These are phyloP conservation scores for Macrobrachium nipponense DNA, from an alignment of 1,140 invertebrate species.

Conservation along the genomic window DNA sequence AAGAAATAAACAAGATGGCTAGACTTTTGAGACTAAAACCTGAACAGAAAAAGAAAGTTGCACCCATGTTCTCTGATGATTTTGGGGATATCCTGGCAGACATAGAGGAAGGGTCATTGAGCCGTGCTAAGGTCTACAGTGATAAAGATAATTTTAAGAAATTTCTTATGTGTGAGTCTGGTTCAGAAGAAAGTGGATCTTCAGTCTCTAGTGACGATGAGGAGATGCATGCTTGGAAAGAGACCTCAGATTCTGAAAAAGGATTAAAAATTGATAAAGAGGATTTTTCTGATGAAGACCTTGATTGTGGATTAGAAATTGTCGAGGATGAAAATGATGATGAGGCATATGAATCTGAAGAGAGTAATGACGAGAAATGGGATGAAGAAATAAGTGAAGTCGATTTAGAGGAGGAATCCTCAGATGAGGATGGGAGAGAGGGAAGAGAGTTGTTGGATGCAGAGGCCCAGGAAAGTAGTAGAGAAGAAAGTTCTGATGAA, in stretches of 20 bases:
- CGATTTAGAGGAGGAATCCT: neutral
- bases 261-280: neutral
- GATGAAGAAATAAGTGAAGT: no score
- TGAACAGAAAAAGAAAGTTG: constrained; percentile 42
- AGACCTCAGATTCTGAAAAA: neutral
- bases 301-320: neutral
- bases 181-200: neutral
- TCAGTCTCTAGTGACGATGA: neutral
- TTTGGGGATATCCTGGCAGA: constrained; percentile 41
- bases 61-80: constrained; percentile 39
- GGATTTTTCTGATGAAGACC: neutral
- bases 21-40: constrained; percentile 13
- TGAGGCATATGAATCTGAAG: neutral
- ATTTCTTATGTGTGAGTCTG: no score
- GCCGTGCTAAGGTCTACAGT: constrained; percentile 11
- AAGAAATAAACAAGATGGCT: constrained; percentile 48
- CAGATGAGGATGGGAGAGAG: neutral
- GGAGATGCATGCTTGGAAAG: neutral
- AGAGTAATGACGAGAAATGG: neutral
- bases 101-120: constrained; percentile 35
- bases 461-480: neutral
- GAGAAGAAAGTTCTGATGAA: constrained; percentile 23
- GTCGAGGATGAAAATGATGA: neutral
- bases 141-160: neutral
- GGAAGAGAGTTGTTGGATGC: neutral